phyloP scores from a whole-genome alignment of 2,113 vertebrate species.

The Edolisoma coerulescens region DNA sequence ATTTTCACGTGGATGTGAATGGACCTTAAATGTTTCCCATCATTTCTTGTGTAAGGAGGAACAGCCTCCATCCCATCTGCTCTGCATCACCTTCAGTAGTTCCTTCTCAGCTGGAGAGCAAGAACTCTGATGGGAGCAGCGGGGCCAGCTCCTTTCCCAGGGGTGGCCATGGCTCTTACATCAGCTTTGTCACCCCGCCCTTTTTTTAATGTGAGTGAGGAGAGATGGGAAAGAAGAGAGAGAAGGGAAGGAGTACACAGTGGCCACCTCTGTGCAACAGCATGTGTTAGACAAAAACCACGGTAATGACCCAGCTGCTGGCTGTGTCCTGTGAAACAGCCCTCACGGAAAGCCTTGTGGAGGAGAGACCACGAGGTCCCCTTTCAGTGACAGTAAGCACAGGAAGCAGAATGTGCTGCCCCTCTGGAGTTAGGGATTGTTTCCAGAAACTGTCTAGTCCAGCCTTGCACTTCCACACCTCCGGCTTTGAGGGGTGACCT shows the following conservation, averaged over 20 bases:
- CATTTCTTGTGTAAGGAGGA: not conserved
- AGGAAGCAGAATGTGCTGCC: not conserved
- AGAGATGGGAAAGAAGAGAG: not conserved
- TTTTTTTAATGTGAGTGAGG: not conserved
- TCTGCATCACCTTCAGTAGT: not conserved
- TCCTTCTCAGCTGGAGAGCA: not conserved
- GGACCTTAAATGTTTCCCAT: not conserved
- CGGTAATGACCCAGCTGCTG: not conserved
- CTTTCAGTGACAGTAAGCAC: rapidly evolving
- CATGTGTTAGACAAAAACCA: not conserved
- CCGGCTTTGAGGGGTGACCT: not conserved
- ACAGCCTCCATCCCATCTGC: not conserved
- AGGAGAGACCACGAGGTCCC: not conserved
- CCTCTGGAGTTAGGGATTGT: not conserved
- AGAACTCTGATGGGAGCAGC: not conserved
- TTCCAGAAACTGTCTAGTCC: not conserved
- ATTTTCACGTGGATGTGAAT: not conserved
- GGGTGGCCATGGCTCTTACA: not conserved
- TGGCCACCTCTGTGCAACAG: not conserved
- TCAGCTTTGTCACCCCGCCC: not conserved
- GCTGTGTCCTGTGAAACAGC: not conserved
- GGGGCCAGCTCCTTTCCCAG: not conserved
- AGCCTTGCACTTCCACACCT: not conserved
- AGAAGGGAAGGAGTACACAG: not conserved
- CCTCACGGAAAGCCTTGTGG: not conserved